Conservation (phyloP, 2,797 vertebrate genomes). For the Pseudomugil tenellus region DNA sequence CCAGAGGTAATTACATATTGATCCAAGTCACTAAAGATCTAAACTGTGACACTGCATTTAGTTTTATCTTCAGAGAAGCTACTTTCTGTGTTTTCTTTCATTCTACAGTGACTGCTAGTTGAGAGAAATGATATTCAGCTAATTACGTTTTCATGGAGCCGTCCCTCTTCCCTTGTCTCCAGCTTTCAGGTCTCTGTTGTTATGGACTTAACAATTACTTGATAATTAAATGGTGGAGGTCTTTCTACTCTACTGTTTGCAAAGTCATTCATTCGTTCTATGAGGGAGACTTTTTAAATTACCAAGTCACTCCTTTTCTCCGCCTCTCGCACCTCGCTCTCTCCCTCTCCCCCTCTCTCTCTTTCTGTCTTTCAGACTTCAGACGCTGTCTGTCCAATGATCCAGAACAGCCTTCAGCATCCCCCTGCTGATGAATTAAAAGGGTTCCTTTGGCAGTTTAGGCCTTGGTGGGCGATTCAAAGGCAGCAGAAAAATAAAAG, state of each 20-base stretch:
- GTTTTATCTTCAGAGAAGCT: slow-evolving; percentile 68
- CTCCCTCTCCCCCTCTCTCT: slow-evolving; percentile 31
- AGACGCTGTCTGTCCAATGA: slow-evolving; percentile 69
- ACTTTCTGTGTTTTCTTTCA: slow-evolving; percentile 40
- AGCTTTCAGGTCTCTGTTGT: slow-evolving; percentile 64
- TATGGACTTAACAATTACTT: slow-evolving; percentile 74
- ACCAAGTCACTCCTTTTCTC: slow-evolving; percentile 62
- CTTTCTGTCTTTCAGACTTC: slow-evolving; percentile 62
- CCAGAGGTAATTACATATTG: slow-evolving; percentile 79
- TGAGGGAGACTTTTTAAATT: slow-evolving; percentile 71
- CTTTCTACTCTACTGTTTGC: slow-evolving; percentile 66
- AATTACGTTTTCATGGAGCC: slow-evolving; percentile 74
- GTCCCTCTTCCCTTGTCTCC: slow-evolving; percentile 62
- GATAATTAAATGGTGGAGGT: slow-evolving; percentile 77
- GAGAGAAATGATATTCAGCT: slow-evolving; percentile 71
- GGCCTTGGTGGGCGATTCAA: slow-evolving; percentile 59
- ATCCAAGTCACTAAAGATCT: slow-evolving; percentile 71
- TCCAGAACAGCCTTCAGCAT: slow-evolving; percentile 73
- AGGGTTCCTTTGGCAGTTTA: slow-evolving; percentile 69
- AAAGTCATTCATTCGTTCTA: slow-evolving; percentile 68
- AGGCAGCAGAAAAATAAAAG: slow-evolving; percentile 55
- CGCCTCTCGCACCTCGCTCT: slow-evolving; percentile 26
- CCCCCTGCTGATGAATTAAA: slow-evolving; percentile 72
- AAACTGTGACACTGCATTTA: slow-evolving; percentile 66
- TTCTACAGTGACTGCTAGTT: slow-evolving; percentile 47